phyloP scores from a whole-genome alignment of 2,888 invertebrate species.

The Drosophila neutralis region DNA sequence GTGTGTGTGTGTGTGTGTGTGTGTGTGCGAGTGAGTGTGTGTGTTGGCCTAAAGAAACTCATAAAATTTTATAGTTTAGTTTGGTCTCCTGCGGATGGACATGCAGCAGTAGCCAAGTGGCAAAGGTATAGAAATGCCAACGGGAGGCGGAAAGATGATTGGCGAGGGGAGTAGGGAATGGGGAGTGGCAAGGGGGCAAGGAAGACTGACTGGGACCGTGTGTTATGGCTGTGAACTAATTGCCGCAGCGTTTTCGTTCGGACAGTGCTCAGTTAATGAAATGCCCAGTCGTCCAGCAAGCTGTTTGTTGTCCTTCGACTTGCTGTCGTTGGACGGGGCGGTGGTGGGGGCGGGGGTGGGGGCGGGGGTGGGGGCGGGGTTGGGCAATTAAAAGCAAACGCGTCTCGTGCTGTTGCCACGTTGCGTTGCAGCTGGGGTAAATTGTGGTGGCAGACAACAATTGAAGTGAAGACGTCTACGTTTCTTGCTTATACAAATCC shows the following conservation, averaged over 20 bases:
- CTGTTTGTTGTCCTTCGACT: conserved; percentile 22
- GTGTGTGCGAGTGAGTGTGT: conserved; percentile 25
- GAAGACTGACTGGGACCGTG: conserved; percentile 42
- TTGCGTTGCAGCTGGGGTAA: not conserved
- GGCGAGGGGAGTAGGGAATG: not conserved
- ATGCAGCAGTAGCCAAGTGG: conserved; percentile 6
- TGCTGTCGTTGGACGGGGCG: not conserved
- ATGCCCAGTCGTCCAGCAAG: conserved; percentile 57
- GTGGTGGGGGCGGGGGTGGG: no score
- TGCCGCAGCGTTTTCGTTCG: conserved; percentile 68
- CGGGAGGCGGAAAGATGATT: not conserved
- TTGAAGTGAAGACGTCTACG: conserved; percentile 63
- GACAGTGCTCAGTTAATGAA: conserved; percentile 73
- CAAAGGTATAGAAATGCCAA: conserved; percentile 2
- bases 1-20: conserved; percentile 26
- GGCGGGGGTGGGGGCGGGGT: not conserved
- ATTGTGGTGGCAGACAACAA: conserved; percentile 35
- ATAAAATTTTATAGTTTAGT: conserved; percentile 76
- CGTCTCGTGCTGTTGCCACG: conserved; percentile 24
- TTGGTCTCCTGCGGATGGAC: conserved; percentile 45
- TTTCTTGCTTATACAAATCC: conserved; percentile 5
- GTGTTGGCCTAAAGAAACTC: conserved; percentile 64
- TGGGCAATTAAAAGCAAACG: conserved; percentile 62
- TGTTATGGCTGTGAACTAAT: conserved; percentile 79
- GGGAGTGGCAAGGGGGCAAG: not conserved